Conservation (phyloP, 2,797 vertebrate genomes). For the Paguma larvata region DNA sequence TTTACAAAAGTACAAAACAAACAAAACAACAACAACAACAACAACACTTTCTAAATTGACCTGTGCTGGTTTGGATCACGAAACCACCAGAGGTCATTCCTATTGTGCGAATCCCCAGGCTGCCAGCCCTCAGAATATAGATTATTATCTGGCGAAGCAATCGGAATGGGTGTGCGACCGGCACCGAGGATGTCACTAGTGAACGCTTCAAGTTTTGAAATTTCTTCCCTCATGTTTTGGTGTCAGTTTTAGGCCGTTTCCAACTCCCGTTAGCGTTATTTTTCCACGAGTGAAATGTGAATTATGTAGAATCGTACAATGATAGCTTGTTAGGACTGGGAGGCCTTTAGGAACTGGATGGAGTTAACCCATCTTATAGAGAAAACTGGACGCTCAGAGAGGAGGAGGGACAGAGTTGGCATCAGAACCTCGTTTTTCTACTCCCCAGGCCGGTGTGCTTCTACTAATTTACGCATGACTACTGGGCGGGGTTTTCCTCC, state of each 20-base stretch:
- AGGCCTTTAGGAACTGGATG: constrained; percentile 45
- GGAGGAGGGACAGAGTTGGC: background rate
- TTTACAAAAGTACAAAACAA: constrained; percentile 71
- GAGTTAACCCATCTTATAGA: constrained; percentile 18
- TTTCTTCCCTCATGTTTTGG: background rate
- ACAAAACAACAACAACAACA: constrained; percentile 47
- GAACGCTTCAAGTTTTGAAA: background rate
- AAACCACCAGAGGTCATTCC: background rate
- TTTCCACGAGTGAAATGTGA: constrained; percentile 54
- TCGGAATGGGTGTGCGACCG: background rate
- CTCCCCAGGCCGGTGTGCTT: constrained; percentile 31
- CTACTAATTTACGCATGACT: background rate
- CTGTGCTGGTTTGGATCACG: constrained; percentile 55
- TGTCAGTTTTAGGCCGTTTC: constrained; percentile 35
- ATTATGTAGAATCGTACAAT: constrained; percentile 47
- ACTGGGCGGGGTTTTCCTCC: background rate
- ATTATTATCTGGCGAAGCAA: constrained; percentile 8
- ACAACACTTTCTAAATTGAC: constrained; percentile 50
- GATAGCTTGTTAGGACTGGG: constrained; percentile 5
- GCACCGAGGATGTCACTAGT: background rate
- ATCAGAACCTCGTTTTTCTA: background rate
- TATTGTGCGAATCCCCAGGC: background rate
- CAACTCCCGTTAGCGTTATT: background rate
- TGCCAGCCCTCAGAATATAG: constrained; percentile 32
- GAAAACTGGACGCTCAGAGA: constrained; percentile 33